phyloP scores from a whole-genome alignment of 1,140 invertebrate species.

The Teleogryllus occipitalis region DNA sequence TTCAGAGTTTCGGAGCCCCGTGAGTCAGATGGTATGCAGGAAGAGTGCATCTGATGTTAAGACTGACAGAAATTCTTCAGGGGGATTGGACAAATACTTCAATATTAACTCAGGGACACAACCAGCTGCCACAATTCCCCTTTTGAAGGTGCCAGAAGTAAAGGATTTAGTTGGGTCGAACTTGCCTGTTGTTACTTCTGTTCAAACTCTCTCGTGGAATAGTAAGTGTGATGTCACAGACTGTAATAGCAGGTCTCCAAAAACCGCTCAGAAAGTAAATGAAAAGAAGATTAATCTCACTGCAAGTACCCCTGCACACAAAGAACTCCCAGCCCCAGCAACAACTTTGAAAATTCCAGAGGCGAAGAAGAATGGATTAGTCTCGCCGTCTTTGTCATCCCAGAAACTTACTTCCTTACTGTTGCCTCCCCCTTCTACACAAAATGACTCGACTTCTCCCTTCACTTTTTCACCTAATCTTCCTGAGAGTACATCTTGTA shows the following conservation, averaged over 20 bases:
- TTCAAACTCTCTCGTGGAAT: background rate
- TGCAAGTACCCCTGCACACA: background rate
- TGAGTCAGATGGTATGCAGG: background rate
- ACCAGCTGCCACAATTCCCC: background rate
- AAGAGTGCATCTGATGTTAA: background rate
- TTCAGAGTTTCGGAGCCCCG: background rate
- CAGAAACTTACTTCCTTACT: background rate
- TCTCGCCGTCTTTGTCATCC: background rate
- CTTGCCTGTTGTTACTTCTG: background rate
- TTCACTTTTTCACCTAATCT: background rate
- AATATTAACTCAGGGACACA: constrained; percentile 1
- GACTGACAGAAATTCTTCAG: background rate
- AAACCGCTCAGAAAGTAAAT: background rate
- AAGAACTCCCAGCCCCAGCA: background rate
- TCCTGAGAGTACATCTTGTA: background rate
- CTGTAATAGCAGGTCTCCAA: background rate
- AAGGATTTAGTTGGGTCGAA: background rate
- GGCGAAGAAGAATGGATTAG: background rate
- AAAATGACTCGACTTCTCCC: background rate
- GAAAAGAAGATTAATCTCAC: background rate
- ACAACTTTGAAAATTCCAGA: constrained; percentile 1
- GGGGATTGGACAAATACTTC: background rate
- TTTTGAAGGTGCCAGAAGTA: background rate
- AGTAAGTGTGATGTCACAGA: background rate
- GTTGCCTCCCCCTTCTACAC: background rate